Evolutionary conservation across 2,797 vertebrate genomes (phyloP).

Genomic region (Gobionotothen gibberifrons): DNA sequence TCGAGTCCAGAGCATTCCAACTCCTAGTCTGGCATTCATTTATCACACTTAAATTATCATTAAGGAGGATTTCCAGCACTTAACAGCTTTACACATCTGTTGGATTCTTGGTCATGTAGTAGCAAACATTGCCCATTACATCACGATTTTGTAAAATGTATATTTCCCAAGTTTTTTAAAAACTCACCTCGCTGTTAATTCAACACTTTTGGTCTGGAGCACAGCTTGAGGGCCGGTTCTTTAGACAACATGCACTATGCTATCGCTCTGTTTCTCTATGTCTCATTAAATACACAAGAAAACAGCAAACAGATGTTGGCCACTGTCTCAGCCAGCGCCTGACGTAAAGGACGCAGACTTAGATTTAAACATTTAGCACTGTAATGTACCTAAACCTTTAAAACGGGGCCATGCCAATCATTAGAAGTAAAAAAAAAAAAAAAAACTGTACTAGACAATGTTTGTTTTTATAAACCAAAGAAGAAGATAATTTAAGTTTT

Average conservation of each 20-base stretch:
- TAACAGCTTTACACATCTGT: conserved; percentile 49
- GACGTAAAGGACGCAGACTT: conserved; percentile 39
- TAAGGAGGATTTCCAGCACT: conserved; percentile 48
- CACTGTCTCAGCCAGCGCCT: conserved; percentile 51
- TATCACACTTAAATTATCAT: conserved; percentile 57
- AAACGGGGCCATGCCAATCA: conserved; percentile 66
- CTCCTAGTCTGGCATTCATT: conserved; percentile 63
- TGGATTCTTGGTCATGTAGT: conserved; percentile 39
- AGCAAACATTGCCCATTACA: conserved; percentile 47
- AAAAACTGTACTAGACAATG: conserved; percentile 63
- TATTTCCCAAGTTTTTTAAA: conserved; percentile 7
- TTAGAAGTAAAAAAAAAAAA: conserved; percentile 49
- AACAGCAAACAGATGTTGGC: conserved; percentile 22
- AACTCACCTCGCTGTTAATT: conserved; percentile 36
- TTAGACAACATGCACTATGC: conserved; percentile 63
- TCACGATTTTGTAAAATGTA: conserved; percentile 19
- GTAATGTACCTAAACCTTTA: conserved; percentile 47
- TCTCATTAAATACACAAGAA: conserved; percentile 21
- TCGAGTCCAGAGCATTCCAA: conserved; percentile 78
- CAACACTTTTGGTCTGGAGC: conserved; percentile 3
- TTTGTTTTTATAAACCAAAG: conserved; percentile 84
- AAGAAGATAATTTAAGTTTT: conserved; percentile 73
- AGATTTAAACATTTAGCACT: conserved; percentile 31
- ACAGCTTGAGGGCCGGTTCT: conserved; percentile 53
- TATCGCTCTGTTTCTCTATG: conserved; percentile 45